A percentile compares a stretch with the other conserved stretches of the same genome.
Conservation (phyloP, 1,140 invertebrate species). For the Trypoxylus dichotomus region DNA sequence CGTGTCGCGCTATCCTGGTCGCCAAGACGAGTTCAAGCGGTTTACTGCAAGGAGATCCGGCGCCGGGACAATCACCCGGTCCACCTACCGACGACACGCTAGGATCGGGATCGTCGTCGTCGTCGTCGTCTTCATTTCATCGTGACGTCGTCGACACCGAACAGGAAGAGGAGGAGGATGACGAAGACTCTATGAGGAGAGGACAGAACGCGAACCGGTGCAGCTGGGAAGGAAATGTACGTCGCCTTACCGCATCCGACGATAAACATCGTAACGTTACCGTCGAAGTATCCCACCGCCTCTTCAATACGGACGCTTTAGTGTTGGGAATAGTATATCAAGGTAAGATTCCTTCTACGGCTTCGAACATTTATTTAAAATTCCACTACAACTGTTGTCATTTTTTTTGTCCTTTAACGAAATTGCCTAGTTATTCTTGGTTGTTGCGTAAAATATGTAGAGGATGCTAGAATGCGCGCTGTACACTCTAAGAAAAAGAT, state of each 20-base stretch:
- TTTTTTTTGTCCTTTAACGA: no score
- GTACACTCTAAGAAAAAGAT: no score
- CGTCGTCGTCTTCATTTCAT: no score
- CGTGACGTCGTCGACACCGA: no score
- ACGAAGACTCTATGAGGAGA: no score
- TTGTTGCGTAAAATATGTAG: no score
- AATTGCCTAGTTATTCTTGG: no score
- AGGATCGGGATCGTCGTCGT: neutral
- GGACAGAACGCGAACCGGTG: no score
- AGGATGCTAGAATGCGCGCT: no score
- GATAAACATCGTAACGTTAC: neutral
- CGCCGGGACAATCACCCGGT: slow-evolving; percentile 14
- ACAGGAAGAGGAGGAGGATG: no score
- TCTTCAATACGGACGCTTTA: slow-evolving; percentile 7
- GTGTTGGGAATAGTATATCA: slow-evolving; percentile 23
- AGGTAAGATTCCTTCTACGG: neutral
- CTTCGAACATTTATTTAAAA: neutral
- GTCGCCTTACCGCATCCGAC: neutral
- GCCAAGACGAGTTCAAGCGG: neutral
- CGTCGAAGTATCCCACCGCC: neutral
- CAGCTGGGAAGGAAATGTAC: neutral
- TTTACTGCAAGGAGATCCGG: neutral
- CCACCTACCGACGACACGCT: neutral
- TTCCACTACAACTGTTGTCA: neutral
- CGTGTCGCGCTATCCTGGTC: neutral